A percentile compares a stretch with the other conserved stretches of the same genome.
Evolutionary conservation across 2,113 vertebrate species (phyloP).

Genomic region (Artemisiospiza belli): DNA sequence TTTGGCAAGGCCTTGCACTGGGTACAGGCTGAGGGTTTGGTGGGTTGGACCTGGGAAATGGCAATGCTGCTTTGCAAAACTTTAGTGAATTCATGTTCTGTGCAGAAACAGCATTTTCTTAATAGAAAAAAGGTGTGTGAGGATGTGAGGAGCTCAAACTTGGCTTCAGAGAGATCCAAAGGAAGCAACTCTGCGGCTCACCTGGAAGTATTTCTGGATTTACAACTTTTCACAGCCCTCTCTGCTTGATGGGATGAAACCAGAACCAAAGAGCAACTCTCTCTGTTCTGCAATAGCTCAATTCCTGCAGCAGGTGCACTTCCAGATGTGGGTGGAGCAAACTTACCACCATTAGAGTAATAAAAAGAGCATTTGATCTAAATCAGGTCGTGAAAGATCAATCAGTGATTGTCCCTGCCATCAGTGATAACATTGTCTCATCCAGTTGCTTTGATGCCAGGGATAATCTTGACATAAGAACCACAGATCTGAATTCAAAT

Average conservation of each 20-base stretch:
- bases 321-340: neutral
- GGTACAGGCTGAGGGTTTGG: neutral
- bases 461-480: neutral
- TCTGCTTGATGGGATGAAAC: neutral
- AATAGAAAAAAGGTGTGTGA: neutral
- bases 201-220: neutral
- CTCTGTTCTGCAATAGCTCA: neutral
- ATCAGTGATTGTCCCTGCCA: conserved; percentile 11
- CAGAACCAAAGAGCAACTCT: neutral
- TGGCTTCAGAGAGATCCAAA: neutral
- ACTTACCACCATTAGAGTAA: neutral
- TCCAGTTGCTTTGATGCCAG: neutral
- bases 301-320: neutral
- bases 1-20: neutral
- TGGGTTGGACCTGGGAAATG: neutral
- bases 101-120: neutral
- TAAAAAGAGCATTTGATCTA: conserved; percentile 20
- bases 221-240: neutral
- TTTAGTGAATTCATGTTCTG: neutral
- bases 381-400: conserved; percentile 31
- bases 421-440: neutral
- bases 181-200: neutral
- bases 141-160: neutral
- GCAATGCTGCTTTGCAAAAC: neutral
- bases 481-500: conserved; percentile 8